Percentiles rank a stretch among this genome's conserved stretches.
These are phyloP conservation scores for Anolis carolinensis DNA, from an alignment of 2,113 vertebrate genomes.

Conservation along the genomic window DNA sequence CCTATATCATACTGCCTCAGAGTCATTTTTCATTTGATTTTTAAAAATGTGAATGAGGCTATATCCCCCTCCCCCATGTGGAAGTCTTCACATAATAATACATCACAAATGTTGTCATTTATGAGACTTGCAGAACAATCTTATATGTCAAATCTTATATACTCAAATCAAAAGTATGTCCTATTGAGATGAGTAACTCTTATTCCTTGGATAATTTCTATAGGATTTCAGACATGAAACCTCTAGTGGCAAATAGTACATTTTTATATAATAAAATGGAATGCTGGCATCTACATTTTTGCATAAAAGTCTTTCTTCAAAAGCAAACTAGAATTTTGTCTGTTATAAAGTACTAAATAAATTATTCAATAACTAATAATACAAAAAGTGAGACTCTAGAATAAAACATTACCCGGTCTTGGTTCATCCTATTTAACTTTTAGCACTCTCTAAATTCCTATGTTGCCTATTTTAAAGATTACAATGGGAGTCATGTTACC, in stretches of 20 bases:
- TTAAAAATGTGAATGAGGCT: too few species aligned
- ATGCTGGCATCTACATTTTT: neutral
- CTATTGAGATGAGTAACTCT: neutral
- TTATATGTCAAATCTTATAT: too few species aligned
- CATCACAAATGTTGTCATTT: too few species aligned
- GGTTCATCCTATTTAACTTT: constrained; percentile 15
- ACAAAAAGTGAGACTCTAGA: constrained; percentile 5
- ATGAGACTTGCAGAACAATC: too few species aligned
- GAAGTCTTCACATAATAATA: too few species aligned
- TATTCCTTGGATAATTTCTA: neutral
- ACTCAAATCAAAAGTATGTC: neutral
- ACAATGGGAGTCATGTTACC: neutral
- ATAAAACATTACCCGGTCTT: constrained; percentile 14
- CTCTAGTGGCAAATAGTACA: neutral
- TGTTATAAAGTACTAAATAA: constrained; percentile 18
- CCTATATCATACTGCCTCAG: too few species aligned
- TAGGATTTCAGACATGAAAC: neutral
- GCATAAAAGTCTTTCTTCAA: neutral
- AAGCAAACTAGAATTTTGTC: neutral
- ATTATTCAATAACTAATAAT: constrained; percentile 34
- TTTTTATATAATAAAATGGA: constrained; percentile 37
- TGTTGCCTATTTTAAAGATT: neutral
- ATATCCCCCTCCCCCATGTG: too few species aligned
- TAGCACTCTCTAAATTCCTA: constrained; percentile 8
- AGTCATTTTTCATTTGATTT: too few species aligned